Evolutionary conservation across 30 jellyfish, hydroid and myxozoan genomes (phyloP).

Genomic region (Rhopilema esculentum): DNA sequence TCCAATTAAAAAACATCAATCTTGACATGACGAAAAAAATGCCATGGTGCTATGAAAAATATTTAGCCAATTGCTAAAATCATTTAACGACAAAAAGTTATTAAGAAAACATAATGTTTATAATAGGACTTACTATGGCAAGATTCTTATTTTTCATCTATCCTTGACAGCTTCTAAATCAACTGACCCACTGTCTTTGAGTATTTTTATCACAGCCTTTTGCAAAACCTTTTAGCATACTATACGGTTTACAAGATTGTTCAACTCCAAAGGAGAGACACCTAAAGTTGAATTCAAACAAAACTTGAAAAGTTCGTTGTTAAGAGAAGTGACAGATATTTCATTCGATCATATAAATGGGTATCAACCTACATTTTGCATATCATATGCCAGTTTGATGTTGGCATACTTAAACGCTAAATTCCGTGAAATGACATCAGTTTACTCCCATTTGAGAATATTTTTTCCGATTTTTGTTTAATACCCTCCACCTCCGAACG

Average conservation of each 20-base stretch:
- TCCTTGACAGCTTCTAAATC: not conserved
- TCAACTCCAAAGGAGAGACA: slow-evolving; percentile 6
- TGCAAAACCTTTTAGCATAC: not conserved
- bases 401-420: not conserved
- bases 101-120: too few species aligned
- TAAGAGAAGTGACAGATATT: not conserved
- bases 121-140: too few species aligned
- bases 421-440: too few species aligned
- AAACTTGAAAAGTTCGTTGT: not conserved
- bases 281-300: slow-evolving; percentile 6
- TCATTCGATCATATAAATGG: not conserved
- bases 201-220: not conserved
- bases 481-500: not conserved
- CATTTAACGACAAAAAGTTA: too few species aligned
- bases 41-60: too few species aligned
- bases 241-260: not conserved
- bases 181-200: not conserved
- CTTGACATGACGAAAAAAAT: too few species aligned
- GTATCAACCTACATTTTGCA: not conserved
- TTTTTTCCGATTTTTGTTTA: too few species aligned
- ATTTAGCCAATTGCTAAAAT: too few species aligned
- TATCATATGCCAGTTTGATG: not conserved
- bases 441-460: too few species aligned
- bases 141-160: too few species aligned
- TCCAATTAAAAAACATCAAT: too few species aligned